Evolutionary conservation across 2,797 vertebrate species (phyloP), one percentile per base, ranked within the genome.

Genomic region (Hoplostethus mediterraneus): DNA sequence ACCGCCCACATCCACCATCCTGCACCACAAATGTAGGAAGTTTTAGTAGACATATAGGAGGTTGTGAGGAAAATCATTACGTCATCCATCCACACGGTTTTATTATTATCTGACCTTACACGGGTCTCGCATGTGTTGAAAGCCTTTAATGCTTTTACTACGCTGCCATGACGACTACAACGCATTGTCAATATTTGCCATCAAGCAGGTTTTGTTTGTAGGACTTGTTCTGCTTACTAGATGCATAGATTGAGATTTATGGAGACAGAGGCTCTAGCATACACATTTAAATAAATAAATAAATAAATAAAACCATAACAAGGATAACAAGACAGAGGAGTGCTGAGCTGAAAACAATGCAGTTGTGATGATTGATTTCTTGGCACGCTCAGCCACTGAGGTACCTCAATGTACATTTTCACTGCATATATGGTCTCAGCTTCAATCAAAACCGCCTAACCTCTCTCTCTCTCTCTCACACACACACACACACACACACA

Each of bases 1-100:
- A 28, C 93, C 94, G 0, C 94, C 94, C 28, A 95, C 93, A 5
- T 95, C 94, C 80, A 95, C 94, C 93, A 95, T 94, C 88, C 94
- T 95, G 6, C 49, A 31, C 1, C 62, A 62, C 55, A 72, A 45
- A 40, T 14, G 51, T 1, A 42, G 51, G 36, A 3, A 13, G 1
- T 42, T 45, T 45, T 45, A 45, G 44, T 42, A 12, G 10, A 42
- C 13, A 42, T 12, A 11, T 12, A 2, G 2, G 2, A 42, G 40
- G 8, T 28, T 28, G 28, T 36, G n/a, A 17, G n/a, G 9, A 52
- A 52, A 10, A 36, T 17, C 4, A 56, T 6, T n/a, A 30, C 0
- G 36, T 28, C 7, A 25, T 28, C 12, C 21, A 51, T n/a, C 7
- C 4, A 17, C 1, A 71, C 14, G 48, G 31, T 49, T 14, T 13